Base-by-base conservation (phyloP, 2,113 vertebrate species). In the Emydura subglobosa region DNA sequence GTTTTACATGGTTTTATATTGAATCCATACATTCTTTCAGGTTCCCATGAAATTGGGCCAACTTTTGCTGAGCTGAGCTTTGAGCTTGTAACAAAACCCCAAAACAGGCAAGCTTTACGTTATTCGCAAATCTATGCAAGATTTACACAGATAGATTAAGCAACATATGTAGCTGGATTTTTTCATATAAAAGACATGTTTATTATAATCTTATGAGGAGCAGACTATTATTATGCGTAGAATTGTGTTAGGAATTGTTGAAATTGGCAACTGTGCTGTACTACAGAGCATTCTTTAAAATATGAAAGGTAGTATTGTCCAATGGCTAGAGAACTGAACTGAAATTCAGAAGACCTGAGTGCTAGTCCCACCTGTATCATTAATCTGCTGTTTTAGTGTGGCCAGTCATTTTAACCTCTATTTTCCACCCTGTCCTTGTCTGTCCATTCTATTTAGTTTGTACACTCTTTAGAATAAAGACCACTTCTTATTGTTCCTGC, bases 231-330 rank as follows among this genome's bases (percentile, higher is more conserved):
- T 57, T 91, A 11, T 2, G 13, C n/a, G 42, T 82, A 90, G 34
- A 34, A 85, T 78, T 7, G 42, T 27, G 5, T 54, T 86, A 55
- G 47, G 10, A 13, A 88, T 80, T 82, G 3, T 61, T 89, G 39
- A 27, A 88, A 57, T 12, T 88, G 25, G 19, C 74, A 59, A 16
- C 17, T 91, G 42, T 51, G 34, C 57, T 88, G 79, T 11, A 3
- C 29, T 59, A 22, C 7, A 93, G 92, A 95, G 79, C n/a, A 90
- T 81, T 19, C 57, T 81, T 27, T n/a, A 17, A 72, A 90, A 76
- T 1, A 50, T n/a, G 12, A 85, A 14, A 53, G n/a, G 10, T 50
- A n/a, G 22, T 7, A 9, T 21, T 19, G 54, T n/a, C 4, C 4
- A 79, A 3, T 29, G 29, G 31, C 24, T 82, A 10, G 1, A 13